Evolutionary conservation across 2,797 vertebrate genomes (phyloP).

Genomic region (Leptodactylus fallax): DNA sequence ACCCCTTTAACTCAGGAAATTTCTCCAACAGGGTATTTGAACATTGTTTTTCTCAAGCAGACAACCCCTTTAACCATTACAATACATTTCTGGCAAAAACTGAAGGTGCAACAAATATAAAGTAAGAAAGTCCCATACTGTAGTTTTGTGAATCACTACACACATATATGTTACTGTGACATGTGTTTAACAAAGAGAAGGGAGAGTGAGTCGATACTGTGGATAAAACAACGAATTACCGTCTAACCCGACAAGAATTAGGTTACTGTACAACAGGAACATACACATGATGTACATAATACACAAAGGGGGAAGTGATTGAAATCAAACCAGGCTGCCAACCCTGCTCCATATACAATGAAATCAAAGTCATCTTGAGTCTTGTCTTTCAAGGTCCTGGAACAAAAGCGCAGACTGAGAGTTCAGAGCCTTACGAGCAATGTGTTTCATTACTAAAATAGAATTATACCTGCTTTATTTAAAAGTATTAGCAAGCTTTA

Average conservation of each 20-base stretch:
- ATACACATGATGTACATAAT: constrained; percentile 40
- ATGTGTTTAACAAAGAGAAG: constrained; percentile 31
- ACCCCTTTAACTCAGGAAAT: too few relatives aligned
- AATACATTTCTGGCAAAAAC: not conserved
- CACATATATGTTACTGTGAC: constrained; percentile 30
- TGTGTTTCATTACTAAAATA: constrained; percentile 48
- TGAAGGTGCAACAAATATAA: not conserved
- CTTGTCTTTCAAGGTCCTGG: constrained; percentile 32
- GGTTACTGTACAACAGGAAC: constrained; percentile 47
- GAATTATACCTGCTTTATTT: constrained; percentile 46
- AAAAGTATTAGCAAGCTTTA: constrained; percentile 8
- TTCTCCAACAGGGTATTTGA: too few relatives aligned
- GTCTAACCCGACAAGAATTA: constrained; percentile 40
- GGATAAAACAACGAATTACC: constrained; percentile 52
- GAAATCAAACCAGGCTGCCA: constrained; percentile 43
- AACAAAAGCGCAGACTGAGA: constrained; percentile 18
- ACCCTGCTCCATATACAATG: constrained; percentile 14
- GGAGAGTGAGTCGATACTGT: constrained; percentile 35
- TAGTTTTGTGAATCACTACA: not conserved
- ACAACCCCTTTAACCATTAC: not conserved
- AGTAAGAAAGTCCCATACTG: not conserved
- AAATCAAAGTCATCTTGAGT: constrained; percentile 54
- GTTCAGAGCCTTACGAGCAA: constrained; percentile 26
- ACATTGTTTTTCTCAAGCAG: too few relatives aligned
- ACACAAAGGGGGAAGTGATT: constrained; percentile 39